phyloP scores from a whole-genome alignment of 2,113 vertebrate species.

The Thunnus thynnus region DNA sequence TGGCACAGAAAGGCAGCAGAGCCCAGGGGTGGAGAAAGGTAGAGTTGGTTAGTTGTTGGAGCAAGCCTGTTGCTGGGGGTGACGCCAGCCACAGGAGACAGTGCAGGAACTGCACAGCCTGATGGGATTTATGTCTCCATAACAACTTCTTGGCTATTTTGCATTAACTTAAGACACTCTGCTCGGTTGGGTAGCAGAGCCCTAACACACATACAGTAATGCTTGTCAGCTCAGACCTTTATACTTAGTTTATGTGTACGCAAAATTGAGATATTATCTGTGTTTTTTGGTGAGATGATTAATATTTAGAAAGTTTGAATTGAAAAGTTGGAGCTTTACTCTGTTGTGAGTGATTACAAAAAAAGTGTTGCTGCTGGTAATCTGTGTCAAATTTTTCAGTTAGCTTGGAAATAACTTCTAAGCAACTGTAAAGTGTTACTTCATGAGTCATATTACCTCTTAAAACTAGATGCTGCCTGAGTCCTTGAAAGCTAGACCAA shows the following conservation, averaged over 20 bases:
- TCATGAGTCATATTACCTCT: conserved; percentile 65
- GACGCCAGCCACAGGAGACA: conserved; percentile 78
- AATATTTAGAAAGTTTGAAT: conserved; percentile 4
- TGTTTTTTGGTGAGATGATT: not conserved
- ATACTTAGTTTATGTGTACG: not conserved
- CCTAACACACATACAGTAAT: conserved; percentile 39
- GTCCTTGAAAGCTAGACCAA: conserved; percentile 34
- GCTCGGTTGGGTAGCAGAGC: conserved; percentile 40
- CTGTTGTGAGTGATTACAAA: conserved; percentile 24
- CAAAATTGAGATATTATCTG: not conserved
- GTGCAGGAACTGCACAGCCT: conserved; percentile 71
- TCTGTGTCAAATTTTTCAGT: not conserved
- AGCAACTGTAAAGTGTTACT: conserved; percentile 57
- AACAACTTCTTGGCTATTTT: conserved; percentile 82
- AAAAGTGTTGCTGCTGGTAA: conserved; percentile 34
- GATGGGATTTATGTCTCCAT: conserved; percentile 83
- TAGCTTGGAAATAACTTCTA: conserved; percentile 44
- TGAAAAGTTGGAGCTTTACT: not conserved
- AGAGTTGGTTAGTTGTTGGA: conserved; percentile 74
- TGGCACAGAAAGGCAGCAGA: conserved; percentile 67
- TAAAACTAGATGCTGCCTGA: conserved; percentile 60
- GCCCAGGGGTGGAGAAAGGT: conserved; percentile 70
- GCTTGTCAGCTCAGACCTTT: conserved; percentile 37
- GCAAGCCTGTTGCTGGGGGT: conserved; percentile 80
- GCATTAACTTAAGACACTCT: conserved; percentile 69